phyloP scores from a whole-genome alignment of 2,113 vertebrate genomes.

The Corvus cornix region DNA sequence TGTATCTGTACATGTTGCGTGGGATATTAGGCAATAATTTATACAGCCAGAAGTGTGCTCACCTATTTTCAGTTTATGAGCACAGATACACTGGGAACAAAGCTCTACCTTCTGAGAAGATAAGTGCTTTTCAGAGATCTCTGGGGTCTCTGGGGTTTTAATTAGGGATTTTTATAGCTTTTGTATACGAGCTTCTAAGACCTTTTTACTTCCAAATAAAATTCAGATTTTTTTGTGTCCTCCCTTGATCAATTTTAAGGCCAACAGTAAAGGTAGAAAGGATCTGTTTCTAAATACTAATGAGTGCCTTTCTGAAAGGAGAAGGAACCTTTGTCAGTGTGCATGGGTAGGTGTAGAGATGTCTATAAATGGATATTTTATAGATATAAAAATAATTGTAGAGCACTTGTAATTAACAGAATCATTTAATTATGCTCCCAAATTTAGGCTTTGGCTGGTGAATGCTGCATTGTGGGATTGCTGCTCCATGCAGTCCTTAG shows the following conservation, averaged over 20 bases:
- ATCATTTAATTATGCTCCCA: neutral
- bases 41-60: neutral
- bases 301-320: neutral
- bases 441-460: neutral
- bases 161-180: constrained; percentile 61
- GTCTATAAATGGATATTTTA: neutral
- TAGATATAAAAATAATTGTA: neutral
- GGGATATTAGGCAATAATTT: constrained; percentile 42
- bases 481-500: neutral
- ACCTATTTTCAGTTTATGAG: constrained; percentile 56
- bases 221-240: neutral
- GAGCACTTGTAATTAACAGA: neutral
- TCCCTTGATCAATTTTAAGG: constrained; percentile 55
- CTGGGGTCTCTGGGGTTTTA: constrained; percentile 61
- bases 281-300: constrained; percentile 3
- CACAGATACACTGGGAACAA: constrained; percentile 21
- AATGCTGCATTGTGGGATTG: rapidly evolving
- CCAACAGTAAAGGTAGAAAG: constrained; percentile 7
- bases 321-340: neutral
- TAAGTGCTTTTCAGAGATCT: constrained; percentile 46
- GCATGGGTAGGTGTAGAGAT: too few species aligned
- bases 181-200: constrained; percentile 37
- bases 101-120: constrained; percentile 31
- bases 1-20: neutral
- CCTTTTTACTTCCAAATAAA: constrained; percentile 54